Evolutionary conservation across 1,140 invertebrate species (phyloP), one percentile per base, ranked within the genome.

Genomic region (Cydia amplana): DNA sequence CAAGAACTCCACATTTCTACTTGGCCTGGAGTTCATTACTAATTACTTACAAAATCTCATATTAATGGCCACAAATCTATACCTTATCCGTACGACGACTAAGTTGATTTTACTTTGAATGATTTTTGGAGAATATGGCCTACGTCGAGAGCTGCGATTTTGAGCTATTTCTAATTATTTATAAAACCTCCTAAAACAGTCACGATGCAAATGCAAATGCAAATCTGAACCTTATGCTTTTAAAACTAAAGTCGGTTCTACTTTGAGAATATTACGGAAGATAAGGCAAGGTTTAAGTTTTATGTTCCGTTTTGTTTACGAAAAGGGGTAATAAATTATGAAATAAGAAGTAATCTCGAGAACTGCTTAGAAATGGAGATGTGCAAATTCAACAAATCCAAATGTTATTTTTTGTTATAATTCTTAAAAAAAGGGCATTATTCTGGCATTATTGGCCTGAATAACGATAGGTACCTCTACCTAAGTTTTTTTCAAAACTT

Each of bases 281-380:
- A 51, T n/a, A 51, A 2, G n/a, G n/a, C 49, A n/a, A n/a, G 1
- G n/a, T n/a, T 51, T 18, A 6, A 51, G n/a, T 51, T 23, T 7
- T 20, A 60, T 60, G 7, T 20, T 4, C 1, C 18, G 1, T 2
- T 60, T 4, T 43, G 40, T 60, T 60, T n/a, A 23, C 18, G 7
- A 60, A 23, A 51, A 51, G 14, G 16, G 55, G 55, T 60, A n/a
- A 65, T 65, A 28, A 16, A 65, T 65, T 65, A 65, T 65, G 32
- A 14, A 65, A 25, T 32, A 20, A 28, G 18, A 65, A 28, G 25
- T 32, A 65, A 28, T 65, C 25, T 65, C 4, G 63, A 64, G 60
- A 23, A 32, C 18, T 32, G 63, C 23, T 32, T 18, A 32, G 63
- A 65, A 65, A 65, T 32, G 10, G 12, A 28, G 60, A 65, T 32